Evolutionary conservation across 2,888 invertebrate genomes (phyloP).

Genomic region (Cephalotes varians): DNA sequence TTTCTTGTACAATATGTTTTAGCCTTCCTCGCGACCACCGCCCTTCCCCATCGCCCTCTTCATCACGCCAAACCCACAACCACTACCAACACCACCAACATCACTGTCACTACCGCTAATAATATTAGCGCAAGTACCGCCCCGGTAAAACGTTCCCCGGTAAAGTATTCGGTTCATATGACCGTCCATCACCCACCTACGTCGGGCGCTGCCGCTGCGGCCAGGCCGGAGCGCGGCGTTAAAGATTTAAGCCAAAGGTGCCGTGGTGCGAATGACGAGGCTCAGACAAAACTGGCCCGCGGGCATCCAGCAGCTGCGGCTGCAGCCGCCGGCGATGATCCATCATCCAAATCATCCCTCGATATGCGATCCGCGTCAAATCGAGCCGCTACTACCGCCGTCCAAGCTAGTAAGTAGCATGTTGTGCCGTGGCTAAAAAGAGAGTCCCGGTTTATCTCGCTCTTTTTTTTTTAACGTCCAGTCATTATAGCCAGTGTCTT

Average conservation of each 20-base stretch:
- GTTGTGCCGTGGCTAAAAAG: slow-evolving; percentile 58
- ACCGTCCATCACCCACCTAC: slow-evolving; percentile 78
- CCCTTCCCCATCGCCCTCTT: slow-evolving; percentile 88
- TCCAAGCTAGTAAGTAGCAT: slow-evolving; percentile 86
- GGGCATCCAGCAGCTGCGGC: slow-evolving; percentile 77
- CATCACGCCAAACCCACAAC: slow-evolving; percentile 83
- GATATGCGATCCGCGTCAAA: slow-evolving; percentile 82
- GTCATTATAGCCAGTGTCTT: slow-evolving; percentile 31
- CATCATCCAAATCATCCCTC: slow-evolving; percentile 84
- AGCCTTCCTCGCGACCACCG: slow-evolving; percentile 92
- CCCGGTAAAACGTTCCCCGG: slow-evolving; percentile 78
- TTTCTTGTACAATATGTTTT: slow-evolving; percentile 86
- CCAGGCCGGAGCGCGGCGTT: slow-evolving; percentile 82
- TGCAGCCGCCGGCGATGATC: slow-evolving; percentile 77
- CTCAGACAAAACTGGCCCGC: slow-evolving; percentile 77
- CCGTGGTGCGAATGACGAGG: slow-evolving; percentile 76
- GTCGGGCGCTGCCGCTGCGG: slow-evolving; percentile 81
- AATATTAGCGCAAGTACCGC: slow-evolving; percentile 70
- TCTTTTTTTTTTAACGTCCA: slow-evolving; percentile 46
- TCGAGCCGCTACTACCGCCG: slow-evolving; percentile 81
- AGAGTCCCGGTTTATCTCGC: slow-evolving; percentile 36
- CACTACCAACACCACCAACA: slow-evolving; percentile 73
- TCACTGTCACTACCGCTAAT: slow-evolving; percentile 64
- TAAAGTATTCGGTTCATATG: slow-evolving; percentile 82
- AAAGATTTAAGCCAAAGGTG: slow-evolving; percentile 78